Evolutionary conservation across 53 echinoderm and acorn worm genomes (phyloP).

Genomic region (Antedon mediterranea): DNA sequence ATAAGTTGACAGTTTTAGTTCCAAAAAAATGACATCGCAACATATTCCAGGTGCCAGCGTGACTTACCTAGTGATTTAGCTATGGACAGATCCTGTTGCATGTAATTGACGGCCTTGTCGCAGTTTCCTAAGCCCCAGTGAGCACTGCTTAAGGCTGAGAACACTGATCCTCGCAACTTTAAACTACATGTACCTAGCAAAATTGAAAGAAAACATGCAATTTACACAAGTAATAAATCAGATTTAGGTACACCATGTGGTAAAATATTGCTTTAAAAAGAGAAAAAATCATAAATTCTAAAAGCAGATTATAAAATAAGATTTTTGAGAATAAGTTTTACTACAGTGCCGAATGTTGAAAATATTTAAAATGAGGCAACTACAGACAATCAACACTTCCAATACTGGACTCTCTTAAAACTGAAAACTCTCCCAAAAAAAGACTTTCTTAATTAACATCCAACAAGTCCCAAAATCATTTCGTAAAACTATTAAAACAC

Average conservation of each 20-base stretch:
- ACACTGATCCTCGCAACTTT: conserved; percentile 90
- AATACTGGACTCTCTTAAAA: too few species aligned
- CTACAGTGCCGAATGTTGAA: too few species aligned
- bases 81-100: conserved; percentile 93
- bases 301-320: too few species aligned
- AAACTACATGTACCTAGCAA: conserved; percentile 86
- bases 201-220: not conserved
- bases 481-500: too few species aligned
- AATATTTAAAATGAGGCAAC: too few species aligned
- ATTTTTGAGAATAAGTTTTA: too few species aligned
- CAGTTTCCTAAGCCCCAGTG: conserved; percentile 96
- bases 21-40: not conserved
- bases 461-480: too few species aligned
- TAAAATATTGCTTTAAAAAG: too few species aligned
- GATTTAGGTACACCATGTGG: not conserved
- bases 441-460: too few species aligned
- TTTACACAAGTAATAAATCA: not conserved
- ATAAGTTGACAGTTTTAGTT: not conserved
- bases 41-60: not conserved
- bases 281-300: too few species aligned
- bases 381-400: too few species aligned
- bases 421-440: too few species aligned
- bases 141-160: conserved; percentile 96
- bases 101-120: conserved; percentile 79
- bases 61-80: conserved; percentile 85